Base-by-base conservation (phyloP, 2,797 vertebrate genomes). In the Hippoglossus hippoglossus region DNA sequence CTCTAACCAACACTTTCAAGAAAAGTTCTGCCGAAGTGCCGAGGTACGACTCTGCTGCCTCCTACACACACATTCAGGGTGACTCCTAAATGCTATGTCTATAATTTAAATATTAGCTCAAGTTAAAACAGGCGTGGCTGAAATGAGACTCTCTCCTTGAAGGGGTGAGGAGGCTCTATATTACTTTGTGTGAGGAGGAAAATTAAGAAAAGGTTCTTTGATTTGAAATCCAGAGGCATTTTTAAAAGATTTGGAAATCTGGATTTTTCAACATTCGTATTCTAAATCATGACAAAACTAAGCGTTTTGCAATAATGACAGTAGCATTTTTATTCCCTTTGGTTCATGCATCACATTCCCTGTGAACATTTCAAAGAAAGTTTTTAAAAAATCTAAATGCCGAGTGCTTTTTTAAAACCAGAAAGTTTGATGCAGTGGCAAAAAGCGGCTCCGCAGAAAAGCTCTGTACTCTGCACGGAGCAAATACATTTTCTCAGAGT, bases 31-130 rank as follows among this genome's bases (percentile, higher is more conserved):
- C 50, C 46, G 0, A 50, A 71, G 19, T 22, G 50, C 56, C 16
- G 39, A 58, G 52, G 52, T 41, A 25, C 56, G 74, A 67, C 70
- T 56, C 50, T 53, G 41, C 36, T 55, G 24, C 67, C 39, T 41
- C 1, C 19, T 12, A 70, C 55, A 61, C n/a, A 46, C 21, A 57
- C 12, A 11, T 34, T 24, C 59, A 46, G 22, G 22, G 34, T 65
- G n/a, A 67, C 63, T 75, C 21, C 51, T 65, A 21, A 39, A 74
- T 26, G 61, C 28, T n/a, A n/a, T n/a, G n/a, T 4, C 46, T 13
- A 44, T 67, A 15, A 79, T 79, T 84, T 82, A 77, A 70, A 82
- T 65, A 67, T 72, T 67, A 71, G 77, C 63, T 71, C 47, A 69
- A 74, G 60, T 73, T 52, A 65, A 69, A 81, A 56, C 19, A 31